Evolutionary conservation across 2,113 vertebrate genomes (phyloP).

Genomic region (Psilopogon haemacephalus): DNA sequence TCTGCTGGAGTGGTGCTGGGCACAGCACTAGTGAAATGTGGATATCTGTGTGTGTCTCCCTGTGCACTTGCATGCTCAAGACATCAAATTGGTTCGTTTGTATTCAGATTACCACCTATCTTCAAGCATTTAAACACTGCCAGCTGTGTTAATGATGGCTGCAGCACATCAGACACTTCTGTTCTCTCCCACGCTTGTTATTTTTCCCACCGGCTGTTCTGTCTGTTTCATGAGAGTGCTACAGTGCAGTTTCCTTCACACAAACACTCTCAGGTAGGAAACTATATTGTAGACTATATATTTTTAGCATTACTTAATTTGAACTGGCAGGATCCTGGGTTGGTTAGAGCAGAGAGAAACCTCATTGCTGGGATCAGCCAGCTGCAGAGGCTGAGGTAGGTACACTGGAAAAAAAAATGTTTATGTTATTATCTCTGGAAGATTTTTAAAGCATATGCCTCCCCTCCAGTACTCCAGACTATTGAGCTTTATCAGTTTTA

Average conservation of each 20-base stretch:
- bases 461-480: neutral
- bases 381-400: neutral
- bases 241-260: neutral
- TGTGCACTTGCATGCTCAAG: neutral
- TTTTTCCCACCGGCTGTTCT: conserved; percentile 9
- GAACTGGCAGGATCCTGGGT: neutral
- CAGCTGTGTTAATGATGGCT: conserved; percentile 16
- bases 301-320: neutral
- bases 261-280: neutral
- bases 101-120: neutral
- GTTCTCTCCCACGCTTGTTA: neutral
- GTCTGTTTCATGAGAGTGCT: neutral
- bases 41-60: neutral
- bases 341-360: neutral
- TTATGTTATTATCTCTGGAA: neutral
- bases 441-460: neutral
- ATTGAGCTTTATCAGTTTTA: conserved; percentile 51
- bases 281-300: neutral
- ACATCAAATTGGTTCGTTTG: neutral
- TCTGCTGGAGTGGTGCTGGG: neutral
- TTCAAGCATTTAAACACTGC: conserved; percentile 27
- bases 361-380: neutral
- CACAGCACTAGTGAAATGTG: neutral
- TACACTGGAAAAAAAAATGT: neutral
- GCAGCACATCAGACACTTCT: neutral